phyloP scores from a whole-genome alignment of 1,140 invertebrate species.

The Meloidogyne floridensis region DNA sequence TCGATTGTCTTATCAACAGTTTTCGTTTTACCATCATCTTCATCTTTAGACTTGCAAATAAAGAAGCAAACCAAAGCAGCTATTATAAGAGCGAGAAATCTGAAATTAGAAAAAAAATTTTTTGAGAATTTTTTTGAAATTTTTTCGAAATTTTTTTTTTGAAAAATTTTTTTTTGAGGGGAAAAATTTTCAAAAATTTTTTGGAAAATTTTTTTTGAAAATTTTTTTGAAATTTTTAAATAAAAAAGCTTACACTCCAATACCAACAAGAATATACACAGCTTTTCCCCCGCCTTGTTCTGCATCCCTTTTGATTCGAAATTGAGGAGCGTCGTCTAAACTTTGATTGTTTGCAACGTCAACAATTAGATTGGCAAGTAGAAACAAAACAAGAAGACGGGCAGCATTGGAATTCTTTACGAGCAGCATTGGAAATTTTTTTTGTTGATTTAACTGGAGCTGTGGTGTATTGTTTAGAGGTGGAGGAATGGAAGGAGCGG shows the following conservation, averaged over 20 bases:
- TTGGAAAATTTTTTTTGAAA: too few species aligned
- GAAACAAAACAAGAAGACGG: neutral
- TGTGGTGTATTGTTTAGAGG: too few species aligned
- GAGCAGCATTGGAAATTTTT: neutral
- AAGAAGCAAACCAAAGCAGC: neutral
- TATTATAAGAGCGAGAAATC: neutral
- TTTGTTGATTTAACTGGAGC: too few species aligned
- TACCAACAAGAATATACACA: neutral
- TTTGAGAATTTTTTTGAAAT: neutral
- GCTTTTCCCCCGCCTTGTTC: neutral
- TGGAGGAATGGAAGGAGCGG: too few species aligned
- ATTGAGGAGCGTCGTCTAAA: neutral
- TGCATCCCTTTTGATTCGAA: neutral
- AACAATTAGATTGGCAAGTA: neutral
- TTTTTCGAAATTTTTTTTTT: too few species aligned
- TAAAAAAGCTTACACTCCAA: neutral
- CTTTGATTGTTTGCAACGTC: neutral
- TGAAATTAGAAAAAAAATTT: neutral
- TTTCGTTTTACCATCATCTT: neutral
- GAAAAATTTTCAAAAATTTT: too few species aligned
- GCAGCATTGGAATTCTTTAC: neutral
- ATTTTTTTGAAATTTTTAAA: too few species aligned
- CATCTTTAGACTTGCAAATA: neutral
- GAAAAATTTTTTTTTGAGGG: too few species aligned
- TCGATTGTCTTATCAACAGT: neutral